Base-by-base conservation (phyloP, 1,140 invertebrate species). In the Cylas formicarius region DNA sequence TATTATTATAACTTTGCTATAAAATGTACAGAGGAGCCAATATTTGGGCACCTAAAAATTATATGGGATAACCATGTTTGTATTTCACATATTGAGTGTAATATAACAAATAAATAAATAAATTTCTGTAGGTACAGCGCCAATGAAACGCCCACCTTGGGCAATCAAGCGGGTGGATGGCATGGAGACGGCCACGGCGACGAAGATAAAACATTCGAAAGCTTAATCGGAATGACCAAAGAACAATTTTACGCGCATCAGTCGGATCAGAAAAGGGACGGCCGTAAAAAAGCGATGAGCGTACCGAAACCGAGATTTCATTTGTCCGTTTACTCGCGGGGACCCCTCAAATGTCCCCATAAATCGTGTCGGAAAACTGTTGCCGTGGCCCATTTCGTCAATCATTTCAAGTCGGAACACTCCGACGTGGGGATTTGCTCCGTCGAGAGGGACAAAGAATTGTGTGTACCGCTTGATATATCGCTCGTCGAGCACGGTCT, bases 331-430 rank as follows among this genome's bases (percentile, higher is more conserved):
- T 40, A 29, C 7, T 57, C 57, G 6, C 53, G 53, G 44, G 55
- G 56, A 22, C 62, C 62, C 4, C 36, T 64, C 11, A 49, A 44
- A 20, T 64, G 62, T 33, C 60, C 58, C 6, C 60, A 64, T 31
- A 53, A 56, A 19, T 47, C 39, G 7, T 64, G 62, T 32, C 46
- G 49, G 26, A 61, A 61, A 40, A 57, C 57, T 17, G 50, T 64
- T 9, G 57, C 62, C 2, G 32, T 57, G n/a, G 61, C 62, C 3
- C 52, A 58, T 4, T 60, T 64, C 22, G 45, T 54, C 13, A 56
- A 37, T 14, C 62, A 64, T 38, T 64, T 61, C 38, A 60, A 58
- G 35, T 53, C 54, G 14, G 62, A 64, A 24, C 62, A 64, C 28
- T 39, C 51, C 10, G 52, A 60, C 22, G 50, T 62, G 3, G 44